Evolutionary conservation across 2,113 vertebrate genomes (phyloP).

Genomic region (Petrocephalus microphthalmus): DNA sequence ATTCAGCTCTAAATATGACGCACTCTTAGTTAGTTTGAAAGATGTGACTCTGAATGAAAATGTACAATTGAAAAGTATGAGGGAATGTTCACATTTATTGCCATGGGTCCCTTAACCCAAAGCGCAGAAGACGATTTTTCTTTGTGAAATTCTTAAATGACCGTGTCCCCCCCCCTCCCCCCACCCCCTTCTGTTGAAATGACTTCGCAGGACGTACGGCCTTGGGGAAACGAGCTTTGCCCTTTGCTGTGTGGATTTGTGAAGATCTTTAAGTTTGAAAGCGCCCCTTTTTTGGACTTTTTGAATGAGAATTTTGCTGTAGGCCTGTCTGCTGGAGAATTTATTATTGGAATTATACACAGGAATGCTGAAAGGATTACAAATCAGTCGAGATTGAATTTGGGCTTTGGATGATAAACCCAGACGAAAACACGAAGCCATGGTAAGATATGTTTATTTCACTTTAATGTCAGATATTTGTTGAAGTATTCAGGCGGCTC

Average conservation of each 20-base stretch:
- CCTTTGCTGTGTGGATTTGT: background rate
- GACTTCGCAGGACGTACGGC: background rate
- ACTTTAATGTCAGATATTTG: background rate
- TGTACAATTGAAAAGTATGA: background rate
- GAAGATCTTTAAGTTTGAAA: background rate
- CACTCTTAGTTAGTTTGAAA: background rate
- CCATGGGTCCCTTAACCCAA: background rate
- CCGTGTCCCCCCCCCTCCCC: too few relatives aligned
- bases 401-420: constrained; percentile 6
- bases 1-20: background rate
- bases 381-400: background rate
- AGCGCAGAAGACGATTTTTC: background rate
- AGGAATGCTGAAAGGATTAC: constrained; percentile 17
- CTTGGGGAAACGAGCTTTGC: background rate
- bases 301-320: background rate
- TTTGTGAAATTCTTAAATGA: background rate
- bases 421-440: background rate
- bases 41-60: background rate
- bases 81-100: background rate
- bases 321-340: background rate
- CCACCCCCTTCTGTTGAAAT: background rate
- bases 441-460: constrained; percentile 5
- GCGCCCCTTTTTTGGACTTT: background rate
- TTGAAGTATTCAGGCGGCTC: background rate
- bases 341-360: background rate